A percentile compares a stretch with the other conserved stretches of the same genome.
phyloP scores from a whole-genome alignment of 2,888 invertebrate genomes.

The Phragmatobia fuliginosa region DNA sequence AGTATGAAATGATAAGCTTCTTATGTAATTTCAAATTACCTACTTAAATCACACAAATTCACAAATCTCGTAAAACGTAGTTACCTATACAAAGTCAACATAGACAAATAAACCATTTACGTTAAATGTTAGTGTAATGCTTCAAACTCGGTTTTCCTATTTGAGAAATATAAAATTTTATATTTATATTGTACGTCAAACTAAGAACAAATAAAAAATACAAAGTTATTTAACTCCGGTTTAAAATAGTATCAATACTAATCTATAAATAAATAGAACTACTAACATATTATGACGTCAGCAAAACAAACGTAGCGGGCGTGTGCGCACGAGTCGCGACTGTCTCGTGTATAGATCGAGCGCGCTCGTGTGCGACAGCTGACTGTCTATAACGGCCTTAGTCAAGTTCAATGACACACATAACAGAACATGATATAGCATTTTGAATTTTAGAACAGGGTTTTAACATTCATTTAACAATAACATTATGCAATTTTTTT shows the following conservation, averaged over 20 bases:
- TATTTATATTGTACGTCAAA: slow-evolving; percentile 8
- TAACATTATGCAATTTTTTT: too few relatives aligned
- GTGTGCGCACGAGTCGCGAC: slow-evolving; percentile 7
- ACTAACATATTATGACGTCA: slow-evolving; percentile 11
- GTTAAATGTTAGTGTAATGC: too few relatives aligned
- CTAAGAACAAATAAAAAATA: neutral
- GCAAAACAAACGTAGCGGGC: slow-evolving; percentile 7
- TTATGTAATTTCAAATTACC: too few relatives aligned
- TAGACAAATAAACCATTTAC: too few relatives aligned
- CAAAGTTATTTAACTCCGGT: neutral
- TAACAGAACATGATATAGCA: neutral
- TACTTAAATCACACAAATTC: too few relatives aligned
- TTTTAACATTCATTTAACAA: too few relatives aligned
- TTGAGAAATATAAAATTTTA: neutral
- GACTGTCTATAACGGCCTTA: slow-evolving; percentile 14
- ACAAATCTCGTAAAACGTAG: too few relatives aligned
- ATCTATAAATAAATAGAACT: neutral
- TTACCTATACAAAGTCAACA: too few relatives aligned
- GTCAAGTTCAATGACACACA: slow-evolving; percentile 12
- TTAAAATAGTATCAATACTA: neutral
- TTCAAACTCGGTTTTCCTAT: too few relatives aligned
- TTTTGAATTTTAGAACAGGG: too few relatives aligned
- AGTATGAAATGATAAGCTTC: too few relatives aligned
- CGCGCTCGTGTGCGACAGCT: slow-evolving; percentile 6
- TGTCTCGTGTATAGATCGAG: neutral